Evolutionary conservation across 2,113 vertebrate genomes (phyloP), one percentile per base, ranked within the genome.

Genomic region (Anseranas semipalmata): DNA sequence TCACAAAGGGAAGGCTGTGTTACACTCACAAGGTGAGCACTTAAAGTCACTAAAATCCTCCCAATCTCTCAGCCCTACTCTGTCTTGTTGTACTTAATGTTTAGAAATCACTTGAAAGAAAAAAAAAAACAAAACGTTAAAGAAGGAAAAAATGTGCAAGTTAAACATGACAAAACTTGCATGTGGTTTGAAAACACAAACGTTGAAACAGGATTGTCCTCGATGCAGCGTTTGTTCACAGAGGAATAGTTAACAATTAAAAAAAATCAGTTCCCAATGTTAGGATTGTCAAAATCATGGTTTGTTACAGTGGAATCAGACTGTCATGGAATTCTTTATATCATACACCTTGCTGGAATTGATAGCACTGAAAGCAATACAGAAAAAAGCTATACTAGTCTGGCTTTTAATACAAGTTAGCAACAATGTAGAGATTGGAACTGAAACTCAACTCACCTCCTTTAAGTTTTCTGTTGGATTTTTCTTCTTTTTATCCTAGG

Each of bases 401-500:
- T n/a, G 5, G 19, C 27, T 73, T 21, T 63, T 82, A 18, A 50
- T 2, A 43, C 13, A 75, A 68, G 24, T 39, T 37, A 59, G 11
- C 27, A 91, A 28, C 10, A 53, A 39, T 0, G 0, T 0, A 45
- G 12, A 24, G 21, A 25, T 6, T 58, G 15, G 35, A 58, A 15
- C 5, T 48, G 32, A 68, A 27, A 10, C 35, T 45, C 58, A 46
- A 97, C 98, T 98, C 97, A 99, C 99, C 97, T 98, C 89, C 97
- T 98, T 97, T 95, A 98, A 97, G 37, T 93, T 95, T 25, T 46
- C 75, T 15, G 70, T 45, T 56, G 93, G 93, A 89, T 98, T 98
- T 85, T 98, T 98, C 86, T 98, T 97, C 87, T 98, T 98, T 77
- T 98, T 98, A 6, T 93, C 96, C 99, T 99, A 70, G 24, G 87